These are phyloP conservation scores for Drosophila bocqueti DNA, from an alignment of 1,140 invertebrate species.

Conservation along the genomic window DNA sequence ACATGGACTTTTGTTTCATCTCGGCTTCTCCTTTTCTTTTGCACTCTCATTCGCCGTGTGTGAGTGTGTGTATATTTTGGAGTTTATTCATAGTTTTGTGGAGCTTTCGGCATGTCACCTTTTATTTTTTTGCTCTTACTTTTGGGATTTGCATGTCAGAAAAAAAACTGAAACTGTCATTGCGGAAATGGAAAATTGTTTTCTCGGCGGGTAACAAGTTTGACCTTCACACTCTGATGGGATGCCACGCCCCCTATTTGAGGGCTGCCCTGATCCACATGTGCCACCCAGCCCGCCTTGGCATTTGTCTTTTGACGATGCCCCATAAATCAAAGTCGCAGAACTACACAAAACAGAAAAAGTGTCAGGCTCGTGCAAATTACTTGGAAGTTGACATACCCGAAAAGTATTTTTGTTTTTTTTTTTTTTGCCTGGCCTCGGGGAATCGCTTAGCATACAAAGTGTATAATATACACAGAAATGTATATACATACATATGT, in stretches of 20 bases:
- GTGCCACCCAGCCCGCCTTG: background rate
- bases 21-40: slow-evolving; percentile 39
- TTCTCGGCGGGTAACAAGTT: slow-evolving; percentile 45
- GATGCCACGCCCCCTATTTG: slow-evolving; percentile 37
- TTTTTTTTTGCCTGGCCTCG: slow-evolving; percentile 24
- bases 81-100: slow-evolving; percentile 51
- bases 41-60: slow-evolving; percentile 7
- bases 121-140: slow-evolving; percentile 4
- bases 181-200: slow-evolving; percentile 53
- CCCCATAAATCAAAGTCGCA: slow-evolving; percentile 75
- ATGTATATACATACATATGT: background rate
- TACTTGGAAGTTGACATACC: slow-evolving; percentile 75
- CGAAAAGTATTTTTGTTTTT: slow-evolving; percentile 12
- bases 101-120: slow-evolving; percentile 43
- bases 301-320: slow-evolving; percentile 44
- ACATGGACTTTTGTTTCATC: slow-evolving; percentile 81
- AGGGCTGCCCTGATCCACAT: slow-evolving; percentile 21
- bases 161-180: slow-evolving; percentile 29
- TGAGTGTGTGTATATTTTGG: background rate
- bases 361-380: slow-evolving; percentile 81
- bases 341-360: slow-evolving; percentile 70
- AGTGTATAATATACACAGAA: slow-evolving; percentile 6
- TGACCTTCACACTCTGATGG: slow-evolving; percentile 58
- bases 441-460: slow-evolving; percentile 44
- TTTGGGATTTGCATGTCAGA: slow-evolving; percentile 30